Conservation (phyloP, 2,888 invertebrate genomes). For the Pandemis corylana region DNA sequence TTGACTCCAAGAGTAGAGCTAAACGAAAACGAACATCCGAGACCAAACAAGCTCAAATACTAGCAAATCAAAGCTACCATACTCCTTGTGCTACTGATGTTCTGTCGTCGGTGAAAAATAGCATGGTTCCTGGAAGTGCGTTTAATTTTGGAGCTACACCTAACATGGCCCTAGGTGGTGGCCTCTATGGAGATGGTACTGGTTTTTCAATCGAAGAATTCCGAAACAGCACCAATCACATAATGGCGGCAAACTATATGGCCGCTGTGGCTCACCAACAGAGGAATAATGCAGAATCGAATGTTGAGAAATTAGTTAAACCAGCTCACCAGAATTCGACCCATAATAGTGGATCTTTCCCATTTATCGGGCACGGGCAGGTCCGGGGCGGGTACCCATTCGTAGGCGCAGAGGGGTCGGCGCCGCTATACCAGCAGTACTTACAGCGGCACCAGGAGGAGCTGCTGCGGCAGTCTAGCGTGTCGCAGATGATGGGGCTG, state of each 20-base stretch:
- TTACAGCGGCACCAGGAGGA: conserved; percentile 87
- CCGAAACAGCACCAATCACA: conserved; percentile 86
- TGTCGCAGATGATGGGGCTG: conserved; percentile 85
- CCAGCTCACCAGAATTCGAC: conserved; percentile 78
- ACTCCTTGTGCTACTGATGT: conserved; percentile 86
- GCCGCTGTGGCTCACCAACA: conserved; percentile 79
- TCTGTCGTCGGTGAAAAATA: conserved; percentile 73
- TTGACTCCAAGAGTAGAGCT: conserved; percentile 66
- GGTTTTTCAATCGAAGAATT: conserved; percentile 88
- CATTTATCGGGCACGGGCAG: conserved; percentile 86
- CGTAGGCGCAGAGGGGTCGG: conserved; percentile 86
- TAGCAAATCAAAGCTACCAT: conserved; percentile 79
- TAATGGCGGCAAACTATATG: conserved; percentile 84
- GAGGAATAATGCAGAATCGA: conserved; percentile 65
- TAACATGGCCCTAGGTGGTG: conserved; percentile 82
- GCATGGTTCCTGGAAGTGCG: conserved; percentile 92
- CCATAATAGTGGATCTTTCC: conserved; percentile 78
- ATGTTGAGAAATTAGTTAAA: conserved; percentile 74
- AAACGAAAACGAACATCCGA: conserved; percentile 73
- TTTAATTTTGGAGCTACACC: conserved; percentile 92
- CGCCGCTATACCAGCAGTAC: conserved; percentile 90
- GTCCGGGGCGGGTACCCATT: conserved; percentile 86
- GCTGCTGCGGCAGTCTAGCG: conserved; percentile 84
- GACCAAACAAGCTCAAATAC: conserved; percentile 60
- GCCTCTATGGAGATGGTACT: conserved; percentile 87